phyloP scores from a whole-genome alignment of 2,113 vertebrate species.

The Okapia johnstoni region DNA sequence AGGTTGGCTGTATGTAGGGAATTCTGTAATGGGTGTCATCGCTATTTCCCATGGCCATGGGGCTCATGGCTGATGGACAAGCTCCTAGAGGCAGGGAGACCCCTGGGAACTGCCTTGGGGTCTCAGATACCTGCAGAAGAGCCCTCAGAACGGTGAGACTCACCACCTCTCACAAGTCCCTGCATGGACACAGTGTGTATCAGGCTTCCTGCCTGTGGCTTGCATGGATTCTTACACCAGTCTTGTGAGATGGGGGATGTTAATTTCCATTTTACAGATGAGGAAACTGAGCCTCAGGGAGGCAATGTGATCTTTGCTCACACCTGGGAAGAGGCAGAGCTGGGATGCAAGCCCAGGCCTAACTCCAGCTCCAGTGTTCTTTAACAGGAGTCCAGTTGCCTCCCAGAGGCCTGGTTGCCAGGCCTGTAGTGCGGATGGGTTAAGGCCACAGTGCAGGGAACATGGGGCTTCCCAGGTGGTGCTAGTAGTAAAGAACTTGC shows the following conservation, averaged over 20 bases:
- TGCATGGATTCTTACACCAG: not conserved
- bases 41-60: not conserved
- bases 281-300: not conserved
- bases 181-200: rapidly evolving
- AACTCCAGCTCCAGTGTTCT: not conserved
- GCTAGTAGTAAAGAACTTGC: not conserved
- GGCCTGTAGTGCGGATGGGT: not conserved
- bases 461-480: not conserved
- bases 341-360: not conserved
- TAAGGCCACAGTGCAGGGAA: not conserved
- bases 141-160: rapidly evolving
- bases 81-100: not conserved
- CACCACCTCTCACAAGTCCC: rapidly evolving
- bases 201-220: rapidly evolving
- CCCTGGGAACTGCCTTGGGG: not conserved
- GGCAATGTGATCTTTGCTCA: rapidly evolving
- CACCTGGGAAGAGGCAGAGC: not conserved
- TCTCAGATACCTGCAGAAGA: not conserved
- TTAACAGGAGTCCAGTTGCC: rapidly evolving
- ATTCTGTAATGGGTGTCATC: not conserved
- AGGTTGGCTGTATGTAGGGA: not conserved
- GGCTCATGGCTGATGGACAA: not conserved
- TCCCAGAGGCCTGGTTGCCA: not conserved
- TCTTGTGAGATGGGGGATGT: rapidly evolving
- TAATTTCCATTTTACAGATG: not conserved